Evolutionary conservation across 1,140 invertebrate genomes (phyloP), one percentile per base, ranked within the genome.

Genomic region (Pomacea maculata): DNA sequence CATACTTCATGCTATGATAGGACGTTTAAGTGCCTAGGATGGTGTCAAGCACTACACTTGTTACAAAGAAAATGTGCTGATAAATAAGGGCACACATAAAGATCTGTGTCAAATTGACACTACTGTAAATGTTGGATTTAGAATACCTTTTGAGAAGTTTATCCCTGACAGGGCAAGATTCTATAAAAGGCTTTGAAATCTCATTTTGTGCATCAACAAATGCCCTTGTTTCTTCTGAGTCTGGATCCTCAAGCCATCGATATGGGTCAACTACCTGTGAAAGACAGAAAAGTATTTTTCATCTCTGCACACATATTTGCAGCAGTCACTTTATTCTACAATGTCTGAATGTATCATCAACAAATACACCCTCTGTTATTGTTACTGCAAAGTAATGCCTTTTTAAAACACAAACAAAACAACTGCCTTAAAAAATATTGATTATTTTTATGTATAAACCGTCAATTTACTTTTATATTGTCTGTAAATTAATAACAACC

Each of bases 231-330:
- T 99, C 97, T 83, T 95, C 93, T 0, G 95, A 93, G 89, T 99
- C 96, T 1, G 98, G 97, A 92, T 99, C 96, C 92, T 99, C 98
- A 45, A 99, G 91, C 97, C 97, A 99, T 72, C 97, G 94, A 90
- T 99, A 99, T 0, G 97, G 96, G 92, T 99, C 98, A 83, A 90
- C 80, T 81, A 99, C 93, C 96, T 98, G 79, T 80, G 85, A 91
- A 83, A 83, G 85, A 64, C 29, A 55, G 76, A 55, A 45, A 55
- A 19, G 68, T 8, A 63, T 52, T 55, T 19, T 45, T 45, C 34
- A 45, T 45, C 34, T 45, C 34, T 45, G 34, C 34, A 73, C 21
- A 74, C n/a, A 11, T 29, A 25, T 14, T 45, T 25, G 25, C 57
- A 74, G 45, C 12, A 65, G 34, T 45, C 34, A 45, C 34, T 45